phyloP scores from a whole-genome alignment of 2,888 invertebrate genomes.

The Mythimna loreyi region DNA sequence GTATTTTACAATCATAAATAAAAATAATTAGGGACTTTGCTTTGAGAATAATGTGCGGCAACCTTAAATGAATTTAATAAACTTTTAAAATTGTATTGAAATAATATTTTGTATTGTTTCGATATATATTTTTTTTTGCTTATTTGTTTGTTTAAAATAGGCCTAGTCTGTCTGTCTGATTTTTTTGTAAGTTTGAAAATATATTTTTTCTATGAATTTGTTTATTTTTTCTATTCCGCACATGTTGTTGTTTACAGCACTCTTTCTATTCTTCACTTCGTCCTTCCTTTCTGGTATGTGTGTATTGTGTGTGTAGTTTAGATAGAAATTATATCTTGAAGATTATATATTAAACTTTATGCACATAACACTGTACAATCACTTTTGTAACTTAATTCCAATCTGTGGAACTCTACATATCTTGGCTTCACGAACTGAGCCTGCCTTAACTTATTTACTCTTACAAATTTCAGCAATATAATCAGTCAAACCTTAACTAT shows the following conservation, averaged over 20 bases:
- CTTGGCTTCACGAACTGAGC: slow-evolving; percentile 55
- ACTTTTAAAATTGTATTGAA: slow-evolving; percentile 28
- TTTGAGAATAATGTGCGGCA: slow-evolving; percentile 25
- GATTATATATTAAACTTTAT: no score
- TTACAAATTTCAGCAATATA: slow-evolving; percentile 9
- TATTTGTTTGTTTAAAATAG: slow-evolving; percentile 56
- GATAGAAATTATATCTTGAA: slow-evolving; percentile 6
- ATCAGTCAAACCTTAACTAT: not conserved
- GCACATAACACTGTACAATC: no score
- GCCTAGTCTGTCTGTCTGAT: slow-evolving; percentile 70
- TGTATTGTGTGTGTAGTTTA: slow-evolving; percentile 19
- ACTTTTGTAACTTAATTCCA: slow-evolving; percentile 7
- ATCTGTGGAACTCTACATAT: slow-evolving; percentile 52
- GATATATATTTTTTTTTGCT: slow-evolving; percentile 44
- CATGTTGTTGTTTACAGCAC: slow-evolving; percentile 43
- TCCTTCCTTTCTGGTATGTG: slow-evolving; percentile 28
- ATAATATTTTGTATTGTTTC: slow-evolving; percentile 36
- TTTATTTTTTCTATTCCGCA: slow-evolving; percentile 50
- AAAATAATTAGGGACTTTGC: not conserved
- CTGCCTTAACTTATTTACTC: slow-evolving; percentile 48
- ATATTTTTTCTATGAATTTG: slow-evolving; percentile 65
- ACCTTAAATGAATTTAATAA: slow-evolving; percentile 27
- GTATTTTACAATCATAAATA: no score
- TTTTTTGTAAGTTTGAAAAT: slow-evolving; percentile 61
- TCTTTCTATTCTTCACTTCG: slow-evolving; percentile 7